Conservation (phyloP, 2,888 invertebrate species). For the Xestia sexstrigata region DNA sequence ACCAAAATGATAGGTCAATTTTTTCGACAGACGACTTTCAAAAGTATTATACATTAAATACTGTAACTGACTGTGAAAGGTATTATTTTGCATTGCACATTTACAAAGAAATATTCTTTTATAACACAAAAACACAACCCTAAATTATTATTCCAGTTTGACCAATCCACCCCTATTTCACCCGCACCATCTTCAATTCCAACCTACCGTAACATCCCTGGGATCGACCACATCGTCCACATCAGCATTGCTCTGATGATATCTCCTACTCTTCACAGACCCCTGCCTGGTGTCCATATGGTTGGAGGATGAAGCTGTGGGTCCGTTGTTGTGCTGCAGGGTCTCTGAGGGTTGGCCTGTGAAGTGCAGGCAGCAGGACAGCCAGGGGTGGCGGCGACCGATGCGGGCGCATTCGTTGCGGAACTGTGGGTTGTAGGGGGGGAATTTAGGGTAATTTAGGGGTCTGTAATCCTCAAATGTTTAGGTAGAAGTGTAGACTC, state of each 20-base stretch:
- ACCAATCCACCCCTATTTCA: background rate
- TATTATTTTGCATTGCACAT: no score
- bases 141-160: constrained; percentile 12
- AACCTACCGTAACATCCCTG: constrained; percentile 85
- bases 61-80: no score
- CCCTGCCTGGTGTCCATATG: constrained; percentile 83
- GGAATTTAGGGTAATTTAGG: background rate
- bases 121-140: background rate
- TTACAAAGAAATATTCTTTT: background rate
- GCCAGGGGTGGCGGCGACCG: constrained; percentile 85
- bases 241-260: constrained; percentile 82
- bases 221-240: constrained; percentile 84
- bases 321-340: constrained; percentile 69
- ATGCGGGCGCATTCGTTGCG: constrained; percentile 86
- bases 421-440: constrained; percentile 76
- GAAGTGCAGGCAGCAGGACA: constrained; percentile 85
- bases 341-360: constrained; percentile 77
- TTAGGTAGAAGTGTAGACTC: no score
- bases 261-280: constrained; percentile 83
- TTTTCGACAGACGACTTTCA: background rate
- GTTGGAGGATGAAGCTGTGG: constrained; percentile 79
- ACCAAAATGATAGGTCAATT: background rate
- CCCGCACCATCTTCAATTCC: background rate
- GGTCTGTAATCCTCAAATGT: background rate
- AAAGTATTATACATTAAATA: no score